These are phyloP conservation scores for Epinotia ramella DNA, from an alignment of 2,888 invertebrate species.

Conservation along the genomic window DNA sequence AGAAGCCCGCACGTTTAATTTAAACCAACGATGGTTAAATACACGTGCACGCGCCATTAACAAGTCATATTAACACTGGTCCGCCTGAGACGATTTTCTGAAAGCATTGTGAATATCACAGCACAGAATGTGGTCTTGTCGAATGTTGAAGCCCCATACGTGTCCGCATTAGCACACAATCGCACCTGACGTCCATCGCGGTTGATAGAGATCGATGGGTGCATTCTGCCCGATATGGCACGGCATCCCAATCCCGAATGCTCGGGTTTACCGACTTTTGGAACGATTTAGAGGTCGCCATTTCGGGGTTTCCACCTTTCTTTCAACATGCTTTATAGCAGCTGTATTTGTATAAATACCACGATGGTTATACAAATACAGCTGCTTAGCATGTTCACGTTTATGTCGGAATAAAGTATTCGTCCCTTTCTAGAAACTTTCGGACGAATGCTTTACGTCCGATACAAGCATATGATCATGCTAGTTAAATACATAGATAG, in stretches of 20 bases:
- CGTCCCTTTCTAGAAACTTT: too few relatives aligned
- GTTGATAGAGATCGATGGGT: slow-evolving; percentile 38
- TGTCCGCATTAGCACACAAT: slow-evolving; percentile 42
- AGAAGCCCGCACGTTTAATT: too few relatives aligned
- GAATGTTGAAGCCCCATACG: slow-evolving; percentile 14
- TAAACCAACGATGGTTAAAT: too few relatives aligned
- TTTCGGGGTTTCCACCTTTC: background rate
- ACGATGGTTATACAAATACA: too few relatives aligned
- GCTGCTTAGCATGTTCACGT: too few relatives aligned
- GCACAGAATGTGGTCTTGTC: slow-evolving; percentile 20
- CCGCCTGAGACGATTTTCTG: background rate
- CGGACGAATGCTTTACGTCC: too few relatives aligned
- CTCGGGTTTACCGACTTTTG: slow-evolving; percentile 8
- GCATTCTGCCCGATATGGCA: slow-evolving; percentile 44
- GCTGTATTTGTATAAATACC: too few relatives aligned
- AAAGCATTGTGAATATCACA: background rate
- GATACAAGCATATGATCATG: too few relatives aligned
- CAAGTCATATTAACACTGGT: background rate
- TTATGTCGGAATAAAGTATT: too few relatives aligned
- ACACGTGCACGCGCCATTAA: too few relatives aligned
- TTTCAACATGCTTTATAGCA: too few relatives aligned
- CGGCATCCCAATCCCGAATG: slow-evolving; percentile 6
- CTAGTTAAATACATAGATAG: too few relatives aligned
- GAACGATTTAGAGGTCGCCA: background rate
- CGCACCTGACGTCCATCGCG: slow-evolving; percentile 34